Percentiles rank a stretch among this genome's conserved stretches.
phyloP scores from a whole-genome alignment of 2,888 invertebrate species.

The Cephus nigrinus region DNA sequence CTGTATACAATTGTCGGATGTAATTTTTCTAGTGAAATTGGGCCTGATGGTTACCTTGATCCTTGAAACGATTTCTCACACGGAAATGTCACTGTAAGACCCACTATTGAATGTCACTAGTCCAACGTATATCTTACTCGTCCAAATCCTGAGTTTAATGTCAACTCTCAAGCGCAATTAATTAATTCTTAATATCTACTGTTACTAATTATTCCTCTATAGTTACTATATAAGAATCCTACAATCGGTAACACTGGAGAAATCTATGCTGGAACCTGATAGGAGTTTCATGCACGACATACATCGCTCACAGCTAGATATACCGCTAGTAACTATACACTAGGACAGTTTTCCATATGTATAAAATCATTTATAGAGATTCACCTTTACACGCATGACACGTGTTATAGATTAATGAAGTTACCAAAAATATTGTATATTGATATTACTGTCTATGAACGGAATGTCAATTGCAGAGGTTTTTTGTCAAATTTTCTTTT shows the following conservation, averaged over 20 bases:
- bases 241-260: conserved; percentile 2
- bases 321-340: not conserved
- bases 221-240: not conserved
- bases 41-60: conserved; percentile 12
- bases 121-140: conserved; percentile 27
- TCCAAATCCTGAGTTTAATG: not conserved
- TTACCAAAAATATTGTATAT: too few species aligned
- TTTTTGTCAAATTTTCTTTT: not conserved
- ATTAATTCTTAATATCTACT: not conserved
- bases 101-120: conserved; percentile 43
- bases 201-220: not conserved
- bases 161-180: not conserved
- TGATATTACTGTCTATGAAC: not conserved
- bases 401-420: too few species aligned
- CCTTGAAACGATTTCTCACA: conserved; percentile 2
- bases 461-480: not conserved
- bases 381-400: not conserved
- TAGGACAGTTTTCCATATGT: not conserved
- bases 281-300: conserved; percentile 15
- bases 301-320: not conserved
- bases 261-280: conserved; percentile 8
- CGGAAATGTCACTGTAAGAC: conserved; percentile 26
- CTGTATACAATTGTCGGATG: not conserved
- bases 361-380: too few species aligned
- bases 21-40: not conserved